Evolutionary conservation across 2,797 vertebrate species (phyloP).

Genomic region (Poeciliopsis turneri): DNA sequence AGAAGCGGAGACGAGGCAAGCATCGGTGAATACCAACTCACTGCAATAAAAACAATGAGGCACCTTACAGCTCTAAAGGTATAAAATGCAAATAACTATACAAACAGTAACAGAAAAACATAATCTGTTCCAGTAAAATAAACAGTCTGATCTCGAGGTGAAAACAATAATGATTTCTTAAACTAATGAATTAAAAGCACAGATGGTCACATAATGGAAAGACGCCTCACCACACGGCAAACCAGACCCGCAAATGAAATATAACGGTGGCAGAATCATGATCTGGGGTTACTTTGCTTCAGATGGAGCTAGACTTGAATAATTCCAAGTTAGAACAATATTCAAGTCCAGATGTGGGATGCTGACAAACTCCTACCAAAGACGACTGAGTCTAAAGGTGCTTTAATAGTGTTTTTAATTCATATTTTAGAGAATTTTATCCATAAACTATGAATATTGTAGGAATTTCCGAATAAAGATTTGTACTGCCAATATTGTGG

Average conservation of each 20-base stretch:
- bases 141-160: background rate
- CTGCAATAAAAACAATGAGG: background rate
- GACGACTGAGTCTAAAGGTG: background rate
- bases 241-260: background rate
- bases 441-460: too few species aligned
- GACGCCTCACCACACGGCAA: background rate
- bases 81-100: background rate
- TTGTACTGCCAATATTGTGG: too few species aligned
- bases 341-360: background rate
- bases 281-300: background rate
- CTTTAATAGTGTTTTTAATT: background rate
- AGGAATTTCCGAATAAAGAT: too few species aligned
- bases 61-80: background rate
- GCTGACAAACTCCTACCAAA: background rate
- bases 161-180: background rate
- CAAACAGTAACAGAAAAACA: background rate
- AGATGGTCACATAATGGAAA: background rate
- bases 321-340: background rate
- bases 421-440: too few species aligned
- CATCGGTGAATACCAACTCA: background rate
- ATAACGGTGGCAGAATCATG: background rate
- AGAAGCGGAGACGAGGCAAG: background rate
- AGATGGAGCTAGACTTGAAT: background rate
- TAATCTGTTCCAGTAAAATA: background rate
- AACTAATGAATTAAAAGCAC: background rate